Conservation (phyloP, 2,797 vertebrate genomes). For the Leptoclinus maculatus region DNA sequence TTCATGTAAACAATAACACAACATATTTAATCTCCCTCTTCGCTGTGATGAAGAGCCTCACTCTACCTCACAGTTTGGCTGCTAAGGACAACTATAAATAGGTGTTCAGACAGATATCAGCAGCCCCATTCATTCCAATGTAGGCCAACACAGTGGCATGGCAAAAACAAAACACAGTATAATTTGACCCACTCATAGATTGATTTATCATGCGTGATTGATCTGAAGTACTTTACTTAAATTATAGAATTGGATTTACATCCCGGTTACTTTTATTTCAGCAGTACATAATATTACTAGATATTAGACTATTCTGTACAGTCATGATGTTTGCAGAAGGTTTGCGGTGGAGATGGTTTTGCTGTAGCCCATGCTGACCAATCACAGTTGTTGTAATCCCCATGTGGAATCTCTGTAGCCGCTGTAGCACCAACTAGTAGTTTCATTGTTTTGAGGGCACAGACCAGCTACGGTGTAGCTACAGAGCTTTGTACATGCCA, state of each 20-base stretch:
- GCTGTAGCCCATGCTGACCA: background rate
- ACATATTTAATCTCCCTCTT: too few species aligned
- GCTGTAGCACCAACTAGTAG: too few species aligned
- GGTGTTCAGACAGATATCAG: background rate
- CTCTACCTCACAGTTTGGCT: too few species aligned
- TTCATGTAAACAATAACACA: too few species aligned
- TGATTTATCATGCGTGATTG: background rate
- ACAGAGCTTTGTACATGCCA: background rate
- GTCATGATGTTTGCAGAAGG: background rate
- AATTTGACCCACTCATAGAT: too few species aligned
- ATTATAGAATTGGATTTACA: background rate
- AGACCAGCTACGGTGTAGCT: background rate
- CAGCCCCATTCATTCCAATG: too few species aligned
- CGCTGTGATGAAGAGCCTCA: too few species aligned
- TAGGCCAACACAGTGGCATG: background rate
- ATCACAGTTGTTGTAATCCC: too few species aligned
- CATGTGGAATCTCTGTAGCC: too few species aligned
- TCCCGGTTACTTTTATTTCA: background rate
- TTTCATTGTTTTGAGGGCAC: too few species aligned
- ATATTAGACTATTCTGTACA: too few species aligned
- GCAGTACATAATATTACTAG: too few species aligned
- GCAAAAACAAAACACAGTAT: background rate
- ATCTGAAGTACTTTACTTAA: background rate
- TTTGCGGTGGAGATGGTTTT: background rate
- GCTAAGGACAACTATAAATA: background rate